phyloP scores from a whole-genome alignment of 2,888 invertebrate genomes.

The Hemaris fuciformis region DNA sequence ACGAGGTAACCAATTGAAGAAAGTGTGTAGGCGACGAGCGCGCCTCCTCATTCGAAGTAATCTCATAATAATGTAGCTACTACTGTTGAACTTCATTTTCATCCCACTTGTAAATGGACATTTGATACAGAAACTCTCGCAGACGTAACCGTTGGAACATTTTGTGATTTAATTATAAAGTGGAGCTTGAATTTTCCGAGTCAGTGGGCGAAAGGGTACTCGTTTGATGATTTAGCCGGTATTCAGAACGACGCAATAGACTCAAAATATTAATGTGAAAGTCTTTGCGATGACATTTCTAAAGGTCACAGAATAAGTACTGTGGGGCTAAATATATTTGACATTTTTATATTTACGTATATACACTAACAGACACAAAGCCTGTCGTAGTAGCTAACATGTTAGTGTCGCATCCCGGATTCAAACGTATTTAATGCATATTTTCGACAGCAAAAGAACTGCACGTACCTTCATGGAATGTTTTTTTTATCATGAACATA shows the following conservation, averaged over 20 bases:
- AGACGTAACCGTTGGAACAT: neutral
- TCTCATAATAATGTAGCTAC: conserved; percentile 24
- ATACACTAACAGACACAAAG: no score
- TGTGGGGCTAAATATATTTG: no score
- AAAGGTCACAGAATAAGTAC: no score
- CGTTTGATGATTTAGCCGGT: neutral
- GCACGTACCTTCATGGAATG: no score
- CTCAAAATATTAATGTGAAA: neutral
- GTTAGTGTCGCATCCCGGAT: no score
- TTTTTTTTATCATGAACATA: no score
- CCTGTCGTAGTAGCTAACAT: no score
- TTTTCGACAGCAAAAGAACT: no score
- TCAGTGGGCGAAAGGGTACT: conserved; percentile 14
- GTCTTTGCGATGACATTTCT: neutral
- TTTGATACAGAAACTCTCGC: conserved; percentile 8
- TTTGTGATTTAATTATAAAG: neutral
- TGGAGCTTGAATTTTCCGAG: neutral
- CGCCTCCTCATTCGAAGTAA: conserved; percentile 13
- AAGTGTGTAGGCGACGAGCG: conserved; percentile 29
- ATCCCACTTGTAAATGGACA: neutral
- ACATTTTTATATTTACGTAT: no score
- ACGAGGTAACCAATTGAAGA: conserved; percentile 48
- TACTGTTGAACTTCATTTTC: conserved; percentile 14
- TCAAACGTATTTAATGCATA: no score
- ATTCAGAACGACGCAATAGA: neutral